A percentile compares a stretch with the other conserved stretches of the same genome.
Conservation (phyloP, 2,113 vertebrate genomes). For the Haemorhous mexicanus region DNA sequence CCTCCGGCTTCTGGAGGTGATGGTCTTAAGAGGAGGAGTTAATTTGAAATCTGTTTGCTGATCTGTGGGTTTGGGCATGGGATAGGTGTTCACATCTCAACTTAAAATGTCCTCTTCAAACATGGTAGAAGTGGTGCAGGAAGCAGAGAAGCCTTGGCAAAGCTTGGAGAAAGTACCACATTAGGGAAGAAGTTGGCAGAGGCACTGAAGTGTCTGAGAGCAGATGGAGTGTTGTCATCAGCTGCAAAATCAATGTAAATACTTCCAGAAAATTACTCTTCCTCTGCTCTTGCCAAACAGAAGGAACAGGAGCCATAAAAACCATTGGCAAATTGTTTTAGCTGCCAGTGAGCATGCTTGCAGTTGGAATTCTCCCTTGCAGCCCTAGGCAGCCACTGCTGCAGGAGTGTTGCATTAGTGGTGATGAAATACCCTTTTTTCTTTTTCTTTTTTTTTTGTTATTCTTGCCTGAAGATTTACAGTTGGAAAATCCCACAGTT, state of each 20-base stretch:
- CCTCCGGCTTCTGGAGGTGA: background rate
- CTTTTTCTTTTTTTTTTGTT: background rate
- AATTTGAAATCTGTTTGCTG: background rate
- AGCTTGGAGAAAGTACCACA: background rate
- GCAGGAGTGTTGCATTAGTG: background rate
- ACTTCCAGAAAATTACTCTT: conserved; percentile 30
- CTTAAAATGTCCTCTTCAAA: background rate
- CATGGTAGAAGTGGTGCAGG: background rate
- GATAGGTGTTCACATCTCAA: background rate
- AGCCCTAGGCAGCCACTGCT: background rate
- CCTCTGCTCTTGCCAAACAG: background rate
- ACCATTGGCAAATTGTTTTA: background rate
- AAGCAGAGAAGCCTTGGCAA: background rate
- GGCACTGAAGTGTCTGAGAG: background rate
- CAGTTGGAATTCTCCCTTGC: background rate
- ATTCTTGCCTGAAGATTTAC: background rate
- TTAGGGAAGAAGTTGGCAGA: conserved; percentile 8
- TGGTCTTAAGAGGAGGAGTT: background rate
- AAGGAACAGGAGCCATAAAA: background rate
- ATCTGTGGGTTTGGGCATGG: background rate
- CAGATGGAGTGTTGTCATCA: conserved; percentile 24
- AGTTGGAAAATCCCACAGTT: background rate
- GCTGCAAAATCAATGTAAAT: conserved; percentile 38
- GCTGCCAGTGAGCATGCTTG: background rate
- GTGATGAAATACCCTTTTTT: background rate